Percentiles rank a stretch among this genome's conserved stretches.
Evolutionary conservation across 1,140 invertebrate genomes (phyloP).

Genomic region (Diorhabda carinulata): DNA sequence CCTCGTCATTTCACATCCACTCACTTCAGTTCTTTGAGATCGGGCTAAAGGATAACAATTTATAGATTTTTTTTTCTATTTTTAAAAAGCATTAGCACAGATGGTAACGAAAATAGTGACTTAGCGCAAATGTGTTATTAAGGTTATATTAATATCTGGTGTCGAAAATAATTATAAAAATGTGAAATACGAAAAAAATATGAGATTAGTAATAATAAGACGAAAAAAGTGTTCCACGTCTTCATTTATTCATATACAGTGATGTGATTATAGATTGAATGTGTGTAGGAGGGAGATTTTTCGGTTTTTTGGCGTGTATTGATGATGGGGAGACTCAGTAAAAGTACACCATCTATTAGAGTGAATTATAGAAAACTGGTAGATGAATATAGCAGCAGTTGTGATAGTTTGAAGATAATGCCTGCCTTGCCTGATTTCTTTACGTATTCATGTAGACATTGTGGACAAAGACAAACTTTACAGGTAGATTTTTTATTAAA

Average conservation of each 20-base stretch:
- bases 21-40: constrained; percentile 9
- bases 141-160: too few relatives aligned
- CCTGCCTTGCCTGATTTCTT: constrained; percentile 57
- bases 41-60: too few relatives aligned
- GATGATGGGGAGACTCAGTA: constrained; percentile 53
- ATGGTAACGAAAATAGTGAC: too few relatives aligned
- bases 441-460: constrained; percentile 62
- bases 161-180: too few relatives aligned
- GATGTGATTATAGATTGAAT: constrained; percentile 14
- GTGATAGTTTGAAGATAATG: constrained; percentile 40
- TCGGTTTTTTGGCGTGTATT: not conserved
- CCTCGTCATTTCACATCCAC: constrained; percentile 14
- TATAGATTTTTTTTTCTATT: too few relatives aligned
- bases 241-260: not conserved
- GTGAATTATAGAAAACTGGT: constrained; percentile 60
- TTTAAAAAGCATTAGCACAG: too few relatives aligned
- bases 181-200: too few relatives aligned
- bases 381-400: constrained; percentile 51
- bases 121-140: too few relatives aligned
- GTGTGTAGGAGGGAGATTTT: not conserved
- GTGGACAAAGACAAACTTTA: constrained; percentile 60
- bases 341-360: constrained; percentile 51
- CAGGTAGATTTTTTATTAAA: constrained; percentile 47
- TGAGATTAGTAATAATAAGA: too few relatives aligned
- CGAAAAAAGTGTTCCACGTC: constrained; percentile 1